These are phyloP conservation scores for Acanthornis magna DNA, from an alignment of 2,797 vertebrate species.

Conservation along the genomic window DNA sequence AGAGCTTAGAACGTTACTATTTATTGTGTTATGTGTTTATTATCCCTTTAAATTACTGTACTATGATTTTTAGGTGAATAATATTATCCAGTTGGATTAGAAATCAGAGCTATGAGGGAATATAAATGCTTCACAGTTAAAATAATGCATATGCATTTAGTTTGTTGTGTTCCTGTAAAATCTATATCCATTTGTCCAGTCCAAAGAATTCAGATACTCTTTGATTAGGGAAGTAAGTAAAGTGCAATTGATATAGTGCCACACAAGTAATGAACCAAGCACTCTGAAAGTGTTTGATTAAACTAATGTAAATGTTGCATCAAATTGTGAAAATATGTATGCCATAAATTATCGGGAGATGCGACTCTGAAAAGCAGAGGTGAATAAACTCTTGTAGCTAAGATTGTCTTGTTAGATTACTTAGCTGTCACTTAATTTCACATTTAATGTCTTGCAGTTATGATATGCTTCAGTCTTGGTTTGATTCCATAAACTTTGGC, in stretches of 20 bases:
- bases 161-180: slow-evolving; percentile 53
- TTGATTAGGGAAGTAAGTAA: slow-evolving; percentile 60
- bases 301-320: slow-evolving; percentile 61
- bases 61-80: slow-evolving; percentile 44
- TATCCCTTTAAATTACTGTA: slow-evolving; percentile 40
- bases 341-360: slow-evolving; percentile 61
- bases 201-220: slow-evolving; percentile 36
- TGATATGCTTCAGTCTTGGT: slow-evolving; percentile 53
- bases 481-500: slow-evolving; percentile 68
- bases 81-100: slow-evolving; percentile 33
- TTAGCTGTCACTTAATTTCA: slow-evolving; percentile 64
- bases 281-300: slow-evolving; percentile 59
- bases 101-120: slow-evolving; percentile 31
- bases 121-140: slow-evolving; percentile 51
- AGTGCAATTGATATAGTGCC: slow-evolving; percentile 58
- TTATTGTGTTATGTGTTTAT: slow-evolving; percentile 48
- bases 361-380: slow-evolving; percentile 46
- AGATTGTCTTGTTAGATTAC: slow-evolving; percentile 71
- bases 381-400: slow-evolving; percentile 58
- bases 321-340: slow-evolving; percentile 51
- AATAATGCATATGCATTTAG: slow-evolving; percentile 52
- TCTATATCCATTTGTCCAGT: slow-evolving; percentile 55
- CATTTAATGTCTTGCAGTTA: slow-evolving; percentile 15
- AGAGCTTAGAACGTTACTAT: background rate
- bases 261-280: slow-evolving; percentile 41